Percentiles rank a stretch among this genome's conserved stretches.
Conservation (phyloP, 2,797 vertebrate genomes). For the Mustela erminea region DNA sequence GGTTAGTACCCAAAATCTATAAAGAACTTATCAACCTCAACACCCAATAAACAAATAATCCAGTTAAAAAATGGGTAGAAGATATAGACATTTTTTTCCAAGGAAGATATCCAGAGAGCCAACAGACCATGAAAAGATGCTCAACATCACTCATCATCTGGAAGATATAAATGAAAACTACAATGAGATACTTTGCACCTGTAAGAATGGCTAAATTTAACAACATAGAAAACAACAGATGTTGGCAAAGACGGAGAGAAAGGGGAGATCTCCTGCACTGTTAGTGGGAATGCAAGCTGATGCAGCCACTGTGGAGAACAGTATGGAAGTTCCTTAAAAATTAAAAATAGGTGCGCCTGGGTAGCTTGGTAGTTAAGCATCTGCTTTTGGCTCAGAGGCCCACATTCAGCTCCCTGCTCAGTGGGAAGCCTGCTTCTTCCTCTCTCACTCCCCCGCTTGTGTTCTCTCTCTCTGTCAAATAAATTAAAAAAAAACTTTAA, state of each 20-base stretch:
- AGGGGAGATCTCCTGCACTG: background rate
- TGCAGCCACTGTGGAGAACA: background rate
- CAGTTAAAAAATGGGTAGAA: background rate
- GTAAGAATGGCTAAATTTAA: background rate
- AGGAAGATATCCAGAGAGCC: background rate
- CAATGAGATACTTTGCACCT: background rate
- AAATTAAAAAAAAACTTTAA: background rate
- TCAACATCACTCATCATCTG: background rate
- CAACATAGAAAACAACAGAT: background rate
- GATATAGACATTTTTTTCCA: background rate
- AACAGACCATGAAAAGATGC: background rate
- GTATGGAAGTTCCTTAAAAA: background rate
- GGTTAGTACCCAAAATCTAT: background rate
- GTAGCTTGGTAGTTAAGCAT: no score
- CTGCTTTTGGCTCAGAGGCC: no score
- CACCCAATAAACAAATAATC: background rate
- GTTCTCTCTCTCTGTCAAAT: no score
- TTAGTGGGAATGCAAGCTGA: background rate
- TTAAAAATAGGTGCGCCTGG: background rate
- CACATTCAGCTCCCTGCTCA: no score
- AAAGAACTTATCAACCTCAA: background rate
- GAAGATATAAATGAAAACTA: background rate
- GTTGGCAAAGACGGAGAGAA: background rate
- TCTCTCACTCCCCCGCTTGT: no score
- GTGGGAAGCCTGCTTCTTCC: no score